These are phyloP conservation scores for Zaprionus gabonicus DNA, from an alignment of 1,140 invertebrate genomes.

Conservation along the genomic window DNA sequence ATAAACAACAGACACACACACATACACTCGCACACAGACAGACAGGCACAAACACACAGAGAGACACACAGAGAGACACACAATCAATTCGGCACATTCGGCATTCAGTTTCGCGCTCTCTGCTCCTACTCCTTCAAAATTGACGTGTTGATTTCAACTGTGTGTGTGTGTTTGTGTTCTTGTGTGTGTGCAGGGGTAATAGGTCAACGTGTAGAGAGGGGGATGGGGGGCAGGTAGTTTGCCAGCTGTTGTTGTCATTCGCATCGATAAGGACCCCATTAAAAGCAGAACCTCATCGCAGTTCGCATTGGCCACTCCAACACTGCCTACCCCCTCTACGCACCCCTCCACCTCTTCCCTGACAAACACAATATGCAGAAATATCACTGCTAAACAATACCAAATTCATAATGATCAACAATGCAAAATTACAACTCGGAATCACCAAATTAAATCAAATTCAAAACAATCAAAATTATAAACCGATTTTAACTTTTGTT, in stretches of 20 bases:
- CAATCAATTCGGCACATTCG: constrained; percentile 18
- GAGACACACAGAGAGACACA: constrained; percentile 15
- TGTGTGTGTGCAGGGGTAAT: background rate
- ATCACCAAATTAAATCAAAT: background rate
- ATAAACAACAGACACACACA: constrained; percentile 9
- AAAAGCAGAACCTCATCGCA: background rate
- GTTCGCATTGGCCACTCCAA: background rate
- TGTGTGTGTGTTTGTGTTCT: background rate
- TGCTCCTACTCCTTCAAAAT: background rate
- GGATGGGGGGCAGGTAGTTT: background rate
- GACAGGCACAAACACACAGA: background rate
- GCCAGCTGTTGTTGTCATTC: background rate
- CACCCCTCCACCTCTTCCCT: background rate
- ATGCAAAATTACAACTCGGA: background rate
- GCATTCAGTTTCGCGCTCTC: background rate
- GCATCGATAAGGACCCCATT: background rate
- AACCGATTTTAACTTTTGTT: background rate
- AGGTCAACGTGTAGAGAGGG: background rate
- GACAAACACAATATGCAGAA: background rate
- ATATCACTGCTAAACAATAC: background rate
- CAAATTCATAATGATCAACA: background rate
- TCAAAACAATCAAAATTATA: background rate
- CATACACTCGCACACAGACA: constrained; percentile 21
- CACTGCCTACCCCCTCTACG: no score
- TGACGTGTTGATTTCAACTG: background rate